Evolutionary conservation across 2,888 invertebrate genomes (phyloP), one percentile per base, ranked within the genome.

Genomic region (Parascotia fuliginaria): DNA sequence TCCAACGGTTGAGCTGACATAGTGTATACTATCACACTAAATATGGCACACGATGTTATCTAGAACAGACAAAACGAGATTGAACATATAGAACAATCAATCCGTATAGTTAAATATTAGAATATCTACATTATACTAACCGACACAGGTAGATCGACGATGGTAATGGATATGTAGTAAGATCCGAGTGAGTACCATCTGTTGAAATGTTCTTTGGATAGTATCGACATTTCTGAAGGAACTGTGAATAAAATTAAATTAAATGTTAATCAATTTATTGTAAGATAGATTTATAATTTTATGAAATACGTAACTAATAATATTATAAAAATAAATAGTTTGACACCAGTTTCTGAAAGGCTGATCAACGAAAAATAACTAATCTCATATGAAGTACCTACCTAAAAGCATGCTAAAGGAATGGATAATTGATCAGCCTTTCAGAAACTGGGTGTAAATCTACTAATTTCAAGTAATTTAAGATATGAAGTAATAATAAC

Each of bases 1-100:
- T 98, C 97, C 75, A 95, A 86, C 0, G 98, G 98, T 87, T 99
- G 98, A 1, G 95, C 94, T 0, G 98, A 98, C 96, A 98, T 97
- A 69, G 95, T 94, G 86, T 98, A 99, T 46, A 97, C 95, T 42
- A 97, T 95, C 42, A 94, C 77, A 5, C 95, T 93, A 80, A 97
- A 97, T 15, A 96, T 50, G 0, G 94, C 77, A 63, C 96, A 96
- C 41, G 95, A 95, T 0, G 95, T 60, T 52, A 95, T 86, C 95
- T 95, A 83, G 1, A 88, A 86, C 63, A 41, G 24, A 47, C 11
- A 15, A 14, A 7, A 14, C 1, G 2, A 9, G n/a, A 1, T 7
- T 12, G 3, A 13, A n/a, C n/a, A 19, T 19, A 19, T 19, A 5
- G 19, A 19, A 19, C n/a, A n/a, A n/a, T n/a, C n/a, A n/a, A n/a